A percentile compares a stretch with the other conserved stretches of the same genome.
Evolutionary conservation across 1,140 invertebrate species (phyloP).

Genomic region (Mamestra configurata): DNA sequence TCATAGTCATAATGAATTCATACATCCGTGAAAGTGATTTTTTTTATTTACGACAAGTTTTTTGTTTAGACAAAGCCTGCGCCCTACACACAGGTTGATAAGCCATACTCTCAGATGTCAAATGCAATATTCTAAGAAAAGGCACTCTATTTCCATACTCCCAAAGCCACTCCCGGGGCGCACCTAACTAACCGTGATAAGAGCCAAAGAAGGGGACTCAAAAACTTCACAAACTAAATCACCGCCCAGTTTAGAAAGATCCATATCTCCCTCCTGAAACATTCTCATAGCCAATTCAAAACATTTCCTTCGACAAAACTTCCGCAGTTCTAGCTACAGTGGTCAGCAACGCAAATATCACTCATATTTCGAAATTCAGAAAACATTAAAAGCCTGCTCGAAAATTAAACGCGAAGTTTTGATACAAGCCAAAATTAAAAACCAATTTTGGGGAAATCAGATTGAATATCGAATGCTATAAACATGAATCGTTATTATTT

Average conservation of each 20-base stretch:
- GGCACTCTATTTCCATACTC: constrained; percentile 69
- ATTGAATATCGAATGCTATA: constrained; percentile 53
- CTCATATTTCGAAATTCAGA: constrained; percentile 40
- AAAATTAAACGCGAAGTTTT: constrained; percentile 61
- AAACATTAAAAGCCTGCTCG: constrained; percentile 56
- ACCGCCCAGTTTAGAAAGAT: constrained; percentile 65
- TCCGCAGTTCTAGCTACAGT: neutral
- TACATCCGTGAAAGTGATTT: neutral
- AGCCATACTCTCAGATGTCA: constrained; percentile 68
- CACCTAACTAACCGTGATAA: constrained; percentile 82
- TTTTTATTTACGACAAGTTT: constrained; percentile 39
- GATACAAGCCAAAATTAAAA: constrained; percentile 54
- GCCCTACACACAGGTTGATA: constrained; percentile 52
- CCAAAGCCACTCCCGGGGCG: constrained; percentile 66
- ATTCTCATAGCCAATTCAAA: constrained; percentile 9
- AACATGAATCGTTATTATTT: constrained; percentile 53
- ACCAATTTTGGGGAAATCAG: constrained; percentile 52
- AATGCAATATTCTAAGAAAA: constrained; percentile 77
- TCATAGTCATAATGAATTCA: neutral
- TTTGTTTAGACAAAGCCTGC: constrained; percentile 56
- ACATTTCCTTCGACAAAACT: constrained; percentile 8
- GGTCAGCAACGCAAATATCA: constrained; percentile 10
- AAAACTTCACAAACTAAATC: constrained; percentile 70
- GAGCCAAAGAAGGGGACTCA: constrained; percentile 74
- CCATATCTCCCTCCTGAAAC: constrained; percentile 43